Percentiles rank a stretch among this genome's conserved stretches.
phyloP scores from a whole-genome alignment of 2,888 invertebrate genomes.

The Automeris io region DNA sequence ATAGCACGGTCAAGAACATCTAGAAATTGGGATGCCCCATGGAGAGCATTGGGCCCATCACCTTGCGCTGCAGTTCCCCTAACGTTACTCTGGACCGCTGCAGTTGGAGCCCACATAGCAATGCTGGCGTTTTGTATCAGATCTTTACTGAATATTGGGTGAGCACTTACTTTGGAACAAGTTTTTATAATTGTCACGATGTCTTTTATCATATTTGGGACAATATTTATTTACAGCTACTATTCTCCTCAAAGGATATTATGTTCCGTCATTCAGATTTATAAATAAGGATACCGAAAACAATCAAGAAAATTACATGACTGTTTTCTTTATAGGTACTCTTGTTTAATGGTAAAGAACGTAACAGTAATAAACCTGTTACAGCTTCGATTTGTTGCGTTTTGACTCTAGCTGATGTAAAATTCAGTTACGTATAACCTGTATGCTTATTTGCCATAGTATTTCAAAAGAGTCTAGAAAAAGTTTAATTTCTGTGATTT shows the following conservation, averaged over 20 bases:
- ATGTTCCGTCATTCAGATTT: background rate
- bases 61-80: slow-evolving; percentile 62
- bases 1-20: slow-evolving; percentile 48
- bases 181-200: background rate
- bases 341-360: too few relatives aligned
- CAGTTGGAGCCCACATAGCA: slow-evolving; percentile 50
- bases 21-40: slow-evolving; percentile 55
- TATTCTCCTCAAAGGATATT: background rate
- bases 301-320: too few relatives aligned
- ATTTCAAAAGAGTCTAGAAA: too few relatives aligned
- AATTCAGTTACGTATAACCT: too few relatives aligned
- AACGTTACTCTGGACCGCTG: slow-evolving; percentile 53
- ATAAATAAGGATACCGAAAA: background rate
- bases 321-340: too few relatives aligned
- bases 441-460: too few relatives aligned
- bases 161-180: slow-evolving; percentile 15
- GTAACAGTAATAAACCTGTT: too few relatives aligned
- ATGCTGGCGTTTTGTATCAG: slow-evolving; percentile 61
- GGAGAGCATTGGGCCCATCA: slow-evolving; percentile 64
- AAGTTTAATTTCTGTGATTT: too few relatives aligned
- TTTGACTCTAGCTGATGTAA: too few relatives aligned
- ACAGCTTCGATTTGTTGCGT: too few relatives aligned
- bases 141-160: slow-evolving; percentile 64
- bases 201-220: background rate
- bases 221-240: background rate